Evolutionary conservation across 2,113 vertebrate species (phyloP), one percentile per base, ranked within the genome.

Genomic region (Camelus dromedarius): DNA sequence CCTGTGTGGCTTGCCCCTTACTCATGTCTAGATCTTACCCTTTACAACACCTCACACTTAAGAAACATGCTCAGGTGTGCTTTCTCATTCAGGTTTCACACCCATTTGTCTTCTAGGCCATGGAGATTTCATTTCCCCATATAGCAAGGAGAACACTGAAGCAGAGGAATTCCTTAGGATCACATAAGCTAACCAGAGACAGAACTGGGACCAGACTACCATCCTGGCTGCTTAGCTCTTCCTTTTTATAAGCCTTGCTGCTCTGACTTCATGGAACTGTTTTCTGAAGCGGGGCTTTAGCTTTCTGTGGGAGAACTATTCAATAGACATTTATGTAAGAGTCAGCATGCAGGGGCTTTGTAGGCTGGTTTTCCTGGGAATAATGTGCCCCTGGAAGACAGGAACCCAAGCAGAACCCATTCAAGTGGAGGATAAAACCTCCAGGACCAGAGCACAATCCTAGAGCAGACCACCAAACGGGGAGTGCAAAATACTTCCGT

Each of bases 21-120:
- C 6, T 48, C 6, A 22, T 1, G 3, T 2, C n/a, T 6, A 70
- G 16, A 8, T 18, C 15, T 66, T 42, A 11, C 1, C 2, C 10
- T 11, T 79, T 52, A 6, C 1, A 42, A 30, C 4, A 35, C 35
- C 1, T n/a, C 20, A 16, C 46, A 56, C 26, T 72, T 69, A 75
- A 4, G 30, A 26, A 73, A 48, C 24, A 42, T 11, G 58, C 1
- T 42, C 32, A 2, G 10, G 5, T 0, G 0, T 32, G 48, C 14
- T 9, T 8, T 13, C 24, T 79, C 69, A 38, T 42, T 72, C 64
- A 54, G 14, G 14, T 1, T 50, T 38, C 28, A 75, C 26, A 56
- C 54, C 60, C 35, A 1, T 38, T 3, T 73, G 20, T 86, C 7
- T 92, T 0, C 2, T 50, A 69, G 18, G 0, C n/a, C 69, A 66